These are phyloP conservation scores for Vulpes ferrilata DNA, from an alignment of 2,113 vertebrate genomes.

Conservation along the genomic window DNA sequence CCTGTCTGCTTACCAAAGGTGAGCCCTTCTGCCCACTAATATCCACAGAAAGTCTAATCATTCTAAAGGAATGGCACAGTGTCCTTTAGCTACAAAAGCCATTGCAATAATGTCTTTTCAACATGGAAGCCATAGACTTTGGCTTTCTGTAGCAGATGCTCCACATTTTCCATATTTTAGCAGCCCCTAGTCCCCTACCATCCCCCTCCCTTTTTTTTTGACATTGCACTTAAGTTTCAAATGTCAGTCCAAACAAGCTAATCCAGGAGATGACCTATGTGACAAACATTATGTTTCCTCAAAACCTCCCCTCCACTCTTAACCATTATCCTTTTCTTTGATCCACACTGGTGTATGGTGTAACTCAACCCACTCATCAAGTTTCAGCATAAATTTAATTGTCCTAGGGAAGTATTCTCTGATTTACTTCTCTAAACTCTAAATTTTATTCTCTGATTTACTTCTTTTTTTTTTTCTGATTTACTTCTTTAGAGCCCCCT, in stretches of 20 bases:
- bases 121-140: neutral
- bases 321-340: neutral
- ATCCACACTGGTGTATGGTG: neutral
- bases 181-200: rapidly evolving
- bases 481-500: neutral
- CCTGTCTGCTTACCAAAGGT: neutral
- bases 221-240: neutral
- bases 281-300: neutral
- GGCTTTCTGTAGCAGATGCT: neutral
- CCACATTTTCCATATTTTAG: neutral
- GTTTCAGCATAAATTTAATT: neutral
- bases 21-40: neutral
- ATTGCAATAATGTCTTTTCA: neutral
- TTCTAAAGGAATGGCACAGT: neutral
- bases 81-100: neutral
- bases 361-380: neutral
- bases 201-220: no score
- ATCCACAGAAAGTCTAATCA: neutral
- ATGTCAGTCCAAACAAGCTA: neutral
- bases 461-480: neutral
- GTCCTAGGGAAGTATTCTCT: neutral
- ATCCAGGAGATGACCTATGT: neutral
- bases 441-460: no score
- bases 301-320: neutral
- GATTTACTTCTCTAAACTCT: neutral